A percentile compares a stretch with the other conserved stretches of the same genome.
phyloP scores from a whole-genome alignment of 2,888 invertebrate species.

The Xestia ashworthii region DNA sequence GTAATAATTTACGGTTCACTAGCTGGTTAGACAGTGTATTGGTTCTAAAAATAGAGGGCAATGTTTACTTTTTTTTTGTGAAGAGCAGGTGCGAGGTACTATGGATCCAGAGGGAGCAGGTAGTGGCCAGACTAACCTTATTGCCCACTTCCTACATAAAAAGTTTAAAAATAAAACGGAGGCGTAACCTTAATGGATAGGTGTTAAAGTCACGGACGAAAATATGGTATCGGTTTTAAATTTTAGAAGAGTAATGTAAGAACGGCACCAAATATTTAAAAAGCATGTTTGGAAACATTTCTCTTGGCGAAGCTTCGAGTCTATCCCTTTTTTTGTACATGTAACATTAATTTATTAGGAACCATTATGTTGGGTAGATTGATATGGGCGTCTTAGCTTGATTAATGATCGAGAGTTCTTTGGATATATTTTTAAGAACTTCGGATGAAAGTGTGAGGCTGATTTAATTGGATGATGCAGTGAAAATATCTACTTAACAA shows the following conservation, averaged over 20 bases:
- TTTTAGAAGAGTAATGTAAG: conserved; percentile 67
- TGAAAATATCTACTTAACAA: conserved; percentile 66
- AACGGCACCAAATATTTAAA: conserved; percentile 54
- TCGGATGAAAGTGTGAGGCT: conserved; percentile 65
- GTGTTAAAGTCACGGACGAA: conserved; percentile 79
- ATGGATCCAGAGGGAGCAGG: conserved; percentile 75
- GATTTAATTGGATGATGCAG: conserved; percentile 82
- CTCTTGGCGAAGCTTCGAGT: conserved; percentile 32
- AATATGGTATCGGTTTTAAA: conserved; percentile 66
- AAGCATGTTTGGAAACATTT: conserved; percentile 51
- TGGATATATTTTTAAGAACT: conserved; percentile 74
- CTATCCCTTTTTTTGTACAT: conserved; percentile 73
- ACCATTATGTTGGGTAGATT: conserved; percentile 75
- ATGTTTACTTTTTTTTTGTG: conserved; percentile 87
- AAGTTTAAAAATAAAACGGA: conserved; percentile 74
- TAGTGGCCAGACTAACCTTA: conserved; percentile 80
- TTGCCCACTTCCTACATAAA: conserved; percentile 86
- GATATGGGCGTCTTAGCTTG: conserved; percentile 77
- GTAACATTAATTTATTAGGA: conserved; percentile 78
- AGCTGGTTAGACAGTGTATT: conserved; percentile 73
- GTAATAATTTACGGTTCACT: conserved; percentile 80
- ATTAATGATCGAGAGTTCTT: conserved; percentile 81
- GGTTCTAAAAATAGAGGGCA: conserved; percentile 79
- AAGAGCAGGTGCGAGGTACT: conserved; percentile 83
- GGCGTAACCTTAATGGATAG: conserved; percentile 77